phyloP scores from a whole-genome alignment of 2,113 vertebrate species.

The Coryphaenoides rupestris region DNA sequence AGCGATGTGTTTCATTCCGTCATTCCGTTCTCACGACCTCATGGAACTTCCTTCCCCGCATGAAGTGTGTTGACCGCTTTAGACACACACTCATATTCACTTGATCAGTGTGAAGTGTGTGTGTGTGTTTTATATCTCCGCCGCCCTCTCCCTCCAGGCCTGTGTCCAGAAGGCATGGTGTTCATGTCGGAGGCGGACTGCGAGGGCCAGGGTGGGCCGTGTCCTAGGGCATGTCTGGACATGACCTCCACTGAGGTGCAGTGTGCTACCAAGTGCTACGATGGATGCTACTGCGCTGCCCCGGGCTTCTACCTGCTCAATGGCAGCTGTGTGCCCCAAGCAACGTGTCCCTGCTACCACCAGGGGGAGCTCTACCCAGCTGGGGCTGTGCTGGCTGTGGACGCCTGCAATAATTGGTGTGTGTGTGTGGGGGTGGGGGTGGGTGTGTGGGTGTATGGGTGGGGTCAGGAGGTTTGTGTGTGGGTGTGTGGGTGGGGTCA shows the following conservation, averaged over 20 bases:
- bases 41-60: too few relatives aligned
- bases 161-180: conserved; percentile 75
- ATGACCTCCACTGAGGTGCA: conserved; percentile 70
- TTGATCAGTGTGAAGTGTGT: too few relatives aligned
- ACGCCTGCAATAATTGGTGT: conserved; percentile 86
- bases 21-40: too few relatives aligned
- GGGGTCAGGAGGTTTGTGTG: too few relatives aligned
- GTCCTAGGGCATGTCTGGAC: conserved; percentile 80
- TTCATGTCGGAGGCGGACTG: conserved; percentile 73
- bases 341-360: conserved; percentile 77
- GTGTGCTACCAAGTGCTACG: conserved; percentile 73
- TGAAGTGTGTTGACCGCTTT: too few relatives aligned
- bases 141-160: conserved; percentile 53
- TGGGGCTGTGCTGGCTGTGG: conserved; percentile 42
- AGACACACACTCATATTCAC: too few relatives aligned
- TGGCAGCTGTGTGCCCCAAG: conserved; percentile 70
- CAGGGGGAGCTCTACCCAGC: conserved; percentile 63
- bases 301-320: conserved; percentile 77
- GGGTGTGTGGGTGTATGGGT: too few relatives aligned
- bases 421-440: not conserved
- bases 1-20: too few relatives aligned
- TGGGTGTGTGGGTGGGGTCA: too few relatives aligned
- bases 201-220: conserved; percentile 66
- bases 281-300: conserved; percentile 81
- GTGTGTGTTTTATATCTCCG: too few relatives aligned